Evolutionary conservation across 2,113 vertebrate genomes (phyloP).

Genomic region (Phainopepla nitens): DNA sequence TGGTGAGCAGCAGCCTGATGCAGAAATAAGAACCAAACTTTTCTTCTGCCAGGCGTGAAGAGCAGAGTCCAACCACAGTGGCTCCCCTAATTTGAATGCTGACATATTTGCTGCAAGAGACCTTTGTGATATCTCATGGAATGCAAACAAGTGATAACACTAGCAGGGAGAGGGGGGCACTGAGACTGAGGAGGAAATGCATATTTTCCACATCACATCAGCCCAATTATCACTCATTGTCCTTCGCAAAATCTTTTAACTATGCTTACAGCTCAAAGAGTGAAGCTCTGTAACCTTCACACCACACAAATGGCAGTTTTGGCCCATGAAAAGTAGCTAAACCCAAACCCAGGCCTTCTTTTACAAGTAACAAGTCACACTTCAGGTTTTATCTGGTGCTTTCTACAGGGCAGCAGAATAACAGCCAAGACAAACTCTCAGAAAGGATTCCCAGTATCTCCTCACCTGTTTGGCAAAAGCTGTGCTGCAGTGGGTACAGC

Average conservation of each 20-base stretch:
- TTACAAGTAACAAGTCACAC: background rate
- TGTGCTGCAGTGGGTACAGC: background rate
- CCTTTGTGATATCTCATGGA: background rate
- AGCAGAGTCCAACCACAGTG: background rate
- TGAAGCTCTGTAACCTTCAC: background rate
- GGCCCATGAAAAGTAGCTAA: background rate
- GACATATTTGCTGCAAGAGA: background rate
- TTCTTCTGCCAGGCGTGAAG: background rate
- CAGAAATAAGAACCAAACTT: background rate
- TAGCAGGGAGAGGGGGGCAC: conserved; percentile 52
- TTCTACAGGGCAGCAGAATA: background rate
- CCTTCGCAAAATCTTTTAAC: conserved; percentile 46
- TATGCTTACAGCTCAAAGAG: background rate
- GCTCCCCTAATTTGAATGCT: background rate
- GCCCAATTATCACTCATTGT: conserved; percentile 30
- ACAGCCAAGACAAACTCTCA: background rate
- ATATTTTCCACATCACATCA: conserved; percentile 84
- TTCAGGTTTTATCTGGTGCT: background rate
- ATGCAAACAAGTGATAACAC: conserved; percentile 41
- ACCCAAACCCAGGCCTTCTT: background rate
- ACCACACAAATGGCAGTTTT: background rate
- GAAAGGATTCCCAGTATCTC: background rate
- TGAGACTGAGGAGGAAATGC: conserved; percentile 77
- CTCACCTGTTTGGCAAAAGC: background rate
- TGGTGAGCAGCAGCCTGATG: background rate